Base-by-base conservation (phyloP, 2,888 invertebrate species). In the Minunthozetes semirufus region DNA sequence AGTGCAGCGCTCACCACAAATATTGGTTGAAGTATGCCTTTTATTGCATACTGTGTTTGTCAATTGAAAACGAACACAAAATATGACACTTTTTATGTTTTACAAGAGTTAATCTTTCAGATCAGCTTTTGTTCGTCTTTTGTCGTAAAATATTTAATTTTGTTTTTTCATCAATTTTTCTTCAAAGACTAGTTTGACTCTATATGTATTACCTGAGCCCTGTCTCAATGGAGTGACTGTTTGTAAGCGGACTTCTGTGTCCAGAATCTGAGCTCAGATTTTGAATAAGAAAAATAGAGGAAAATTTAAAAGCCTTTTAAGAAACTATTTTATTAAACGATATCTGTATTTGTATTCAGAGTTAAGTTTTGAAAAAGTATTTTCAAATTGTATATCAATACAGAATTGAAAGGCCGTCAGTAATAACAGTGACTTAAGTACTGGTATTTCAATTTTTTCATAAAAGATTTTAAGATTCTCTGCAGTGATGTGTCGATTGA, bases 371-470 rank as follows among this genome's bases (percentile, higher is more conserved):
- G 5, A 17, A 5, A 19, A n/a, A 19, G 19, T 50, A 59, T 59
- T 59, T n/a, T 27, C 27, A 59, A 29, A 22, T 11, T 50, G 50
- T 27, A 59, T 59, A 59, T 27, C 27, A 59, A 59, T 59, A 27
- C 1, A 42, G 38, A 4, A 38, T 5, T 66, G 63, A 66, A 66
- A 2, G 38, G 63, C 17, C 19, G 63, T 29, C 68, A 42, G 42
- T 70, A 70, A 70, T 70, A 70, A 48, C 70, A 70, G 48, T 68
- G 70, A 70, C 70, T 70, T 70, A 70, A 70, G 70, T 70, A 70
- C 42, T 42, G 42, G 42, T 68, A 68, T 70, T 70, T 70, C 70
- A 70, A 70, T 70, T 70, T 70, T 70, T 70, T 27, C 46, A 70
- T 70, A 70, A 70, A 70, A 70, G 48, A 70, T 70, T 70, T 70